Conservation (phyloP, 2,888 invertebrate genomes). For the Antheraea assamensis region DNA sequence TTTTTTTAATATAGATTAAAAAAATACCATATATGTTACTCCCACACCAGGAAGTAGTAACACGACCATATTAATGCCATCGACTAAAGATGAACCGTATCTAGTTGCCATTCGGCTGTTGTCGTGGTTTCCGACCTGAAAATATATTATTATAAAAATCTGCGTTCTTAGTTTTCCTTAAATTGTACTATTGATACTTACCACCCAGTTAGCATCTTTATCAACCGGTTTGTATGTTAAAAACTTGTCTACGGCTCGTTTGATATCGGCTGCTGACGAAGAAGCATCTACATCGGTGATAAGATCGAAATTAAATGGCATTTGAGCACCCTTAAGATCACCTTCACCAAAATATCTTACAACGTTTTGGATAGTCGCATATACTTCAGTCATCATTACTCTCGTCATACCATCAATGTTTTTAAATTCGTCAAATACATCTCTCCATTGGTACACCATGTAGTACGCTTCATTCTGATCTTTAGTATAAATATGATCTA, state of each 20-base stretch:
- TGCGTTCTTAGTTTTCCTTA: neutral
- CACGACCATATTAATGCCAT: conserved; percentile 87
- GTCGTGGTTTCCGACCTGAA: conserved; percentile 87
- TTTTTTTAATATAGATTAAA: neutral
- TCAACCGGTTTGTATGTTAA: conserved; percentile 83
- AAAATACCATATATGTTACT: conserved; percentile 84
- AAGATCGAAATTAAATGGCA: conserved; percentile 91
- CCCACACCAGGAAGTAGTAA: conserved; percentile 89
- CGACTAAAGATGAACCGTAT: conserved; percentile 83
- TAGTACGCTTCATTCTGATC: conserved; percentile 83
- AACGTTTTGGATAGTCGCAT: conserved; percentile 82
- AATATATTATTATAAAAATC: conserved; percentile 24
- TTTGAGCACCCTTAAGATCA: conserved; percentile 83
- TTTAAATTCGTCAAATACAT: conserved; percentile 82
- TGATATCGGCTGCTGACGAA: conserved; percentile 84
- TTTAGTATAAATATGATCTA: conserved; percentile 84
- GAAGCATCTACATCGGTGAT: conserved; percentile 82
- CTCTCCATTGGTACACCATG: conserved; percentile 85
- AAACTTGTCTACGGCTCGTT: conserved; percentile 84
- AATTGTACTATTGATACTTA: conserved; percentile 62
- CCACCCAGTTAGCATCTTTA: conserved; percentile 89
- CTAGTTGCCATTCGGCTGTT: conserved; percentile 83
- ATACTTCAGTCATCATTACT: conserved; percentile 90
- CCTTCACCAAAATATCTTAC: conserved; percentile 85
- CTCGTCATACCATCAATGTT: conserved; percentile 71